Base-by-base conservation (phyloP, 2,113 vertebrate species). In the Galeopterus variegatus region DNA sequence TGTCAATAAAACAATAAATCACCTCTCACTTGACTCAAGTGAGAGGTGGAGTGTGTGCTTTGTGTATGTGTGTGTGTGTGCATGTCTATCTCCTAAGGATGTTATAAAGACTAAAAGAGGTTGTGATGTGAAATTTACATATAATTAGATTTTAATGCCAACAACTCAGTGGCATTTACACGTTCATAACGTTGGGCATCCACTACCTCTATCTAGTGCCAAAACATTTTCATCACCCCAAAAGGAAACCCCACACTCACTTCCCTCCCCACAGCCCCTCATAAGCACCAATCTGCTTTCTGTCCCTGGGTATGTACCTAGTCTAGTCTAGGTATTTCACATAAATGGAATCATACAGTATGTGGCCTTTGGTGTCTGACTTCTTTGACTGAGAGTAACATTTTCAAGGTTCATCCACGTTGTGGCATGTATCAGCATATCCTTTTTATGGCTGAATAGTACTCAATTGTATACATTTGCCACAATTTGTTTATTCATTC, bases 1-100 rank as follows among this genome's bases (percentile, higher is more conserved):
- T 96, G 92, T 94, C 76, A 94, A 76, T 64, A 97, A 98, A 98
- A 97, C 41, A 41, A 41, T 41, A 41, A 41, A 41, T 41, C 41
- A 41, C 41, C 41, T 41, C 41, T 41, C 41, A 41, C 41, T 41
- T 41, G 41, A 95, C 60, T 65, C 23, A 4, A 2, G 31, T 96
- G 77, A 95, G 93, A 90, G 94, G 65, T 60, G 76, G 90, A 23
- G 48, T 82, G 67, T 69, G 5, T 28, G 19, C 13, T 3, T 48
- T n/a, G 36, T 45, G 10, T 36, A 6, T 86, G n/a, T 41, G 11
- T 79, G 36, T 52, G 90, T 91, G 67, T 73, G 24, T 50, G 26
- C 26, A 13, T 31, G 0, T 60, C 21, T 31, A 48, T n/a, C 23
- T 52, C 33, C 41, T 17, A 77, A 67, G 41, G 10, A 1, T 31